phyloP scores from a whole-genome alignment of 2,113 vertebrate species.

The Colinus virginianus region DNA sequence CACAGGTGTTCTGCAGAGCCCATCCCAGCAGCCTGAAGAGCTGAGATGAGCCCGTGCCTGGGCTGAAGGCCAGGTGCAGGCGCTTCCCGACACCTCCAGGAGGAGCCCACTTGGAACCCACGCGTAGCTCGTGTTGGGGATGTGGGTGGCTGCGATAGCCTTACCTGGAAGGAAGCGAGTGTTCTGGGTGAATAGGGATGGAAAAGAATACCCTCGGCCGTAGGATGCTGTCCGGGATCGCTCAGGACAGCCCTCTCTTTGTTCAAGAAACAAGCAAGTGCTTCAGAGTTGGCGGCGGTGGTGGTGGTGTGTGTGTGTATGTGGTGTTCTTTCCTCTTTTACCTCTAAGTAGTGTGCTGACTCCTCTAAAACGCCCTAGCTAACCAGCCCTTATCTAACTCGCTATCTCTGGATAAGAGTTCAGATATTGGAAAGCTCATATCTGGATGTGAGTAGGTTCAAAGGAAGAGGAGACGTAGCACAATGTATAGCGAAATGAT shows the following conservation, averaged over 20 bases:
- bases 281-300: background rate
- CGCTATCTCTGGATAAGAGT: background rate
- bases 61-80: background rate
- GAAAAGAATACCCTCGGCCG: background rate
- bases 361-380: background rate
- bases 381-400: conserved; percentile 21
- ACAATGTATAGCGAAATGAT: conserved; percentile 6
- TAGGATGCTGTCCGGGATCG: background rate
- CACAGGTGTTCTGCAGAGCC: background rate
- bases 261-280: background rate
- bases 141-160: background rate
- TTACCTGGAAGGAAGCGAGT: background rate
- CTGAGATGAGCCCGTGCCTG: background rate
- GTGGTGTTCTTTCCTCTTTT: background rate
- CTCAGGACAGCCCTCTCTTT: background rate
- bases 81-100: background rate
- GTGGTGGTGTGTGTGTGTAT: background rate
- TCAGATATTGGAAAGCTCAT: conserved; percentile 15
- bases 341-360: background rate
- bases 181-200: background rate
- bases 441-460: conserved; percentile 20
- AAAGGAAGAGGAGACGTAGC: background rate
- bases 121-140: background rate
- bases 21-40: background rate
- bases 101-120: background rate